Evolutionary conservation across 2,113 vertebrate species (phyloP), one percentile per base, ranked within the genome.

Genomic region (Haemorhous mexicanus): DNA sequence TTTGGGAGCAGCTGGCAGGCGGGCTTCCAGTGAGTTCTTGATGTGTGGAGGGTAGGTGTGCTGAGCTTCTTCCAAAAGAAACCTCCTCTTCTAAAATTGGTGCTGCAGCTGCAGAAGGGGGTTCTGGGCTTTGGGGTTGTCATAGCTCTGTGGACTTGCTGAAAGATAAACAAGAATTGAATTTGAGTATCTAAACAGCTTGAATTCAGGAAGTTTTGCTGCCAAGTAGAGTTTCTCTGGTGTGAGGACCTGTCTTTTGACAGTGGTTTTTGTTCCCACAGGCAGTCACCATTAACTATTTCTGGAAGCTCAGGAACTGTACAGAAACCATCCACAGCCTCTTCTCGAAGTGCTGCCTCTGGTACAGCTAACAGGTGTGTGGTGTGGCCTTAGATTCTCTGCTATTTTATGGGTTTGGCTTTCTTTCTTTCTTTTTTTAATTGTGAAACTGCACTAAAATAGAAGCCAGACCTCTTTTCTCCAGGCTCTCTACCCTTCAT

Each of bases 21-120:
- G 98, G 32, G 97, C 98, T 47, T 99, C 99, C 33, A 99, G 98
- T n/a, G 99, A 99, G 90, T 99, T 99, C 97, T 97, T 99, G 89
- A 97, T 99, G 90, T 99, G 98, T 96, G 99, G 98, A 98, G 99
- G 99, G 99, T 99, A 98, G 97, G 99, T 98, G 91, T 93, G 69
- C 70, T 90, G 44, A 76, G 50, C 69, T 92, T 95, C 68, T 52
- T 70, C 72, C 66, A 67, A 39, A 87, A 56, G 49, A 33, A 67
- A 43, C 63, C 81, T 92, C 49, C 26, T 84, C 59, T 86, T 94
- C 95, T 93, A 21, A 87, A 88, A 88, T 37, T 32, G 70, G 5
- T 58, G 32, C 78, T 94, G 74, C 66, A 90, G 80, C 80, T 93
- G 93, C 62, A 67, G 62, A 62, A 62, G 35, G 47, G 28, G 13